Conservation (phyloP, 2,888 invertebrate genomes). For the Cheilosia urbana region DNA sequence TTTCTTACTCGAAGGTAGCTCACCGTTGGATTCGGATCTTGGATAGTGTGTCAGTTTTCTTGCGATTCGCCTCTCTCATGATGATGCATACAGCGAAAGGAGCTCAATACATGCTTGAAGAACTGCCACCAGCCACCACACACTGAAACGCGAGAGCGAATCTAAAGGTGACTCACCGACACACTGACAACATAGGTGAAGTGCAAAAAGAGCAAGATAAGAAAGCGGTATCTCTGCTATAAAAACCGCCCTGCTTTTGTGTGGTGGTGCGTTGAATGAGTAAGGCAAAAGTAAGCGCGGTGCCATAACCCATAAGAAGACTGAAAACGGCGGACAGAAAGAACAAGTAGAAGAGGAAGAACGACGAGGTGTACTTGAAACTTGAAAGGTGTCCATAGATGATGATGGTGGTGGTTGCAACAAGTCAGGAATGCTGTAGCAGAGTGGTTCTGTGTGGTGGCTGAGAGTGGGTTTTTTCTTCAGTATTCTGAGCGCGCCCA, state of each 20-base stretch:
- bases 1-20: slow-evolving; percentile 15
- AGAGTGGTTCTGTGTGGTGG: slow-evolving; percentile 60
- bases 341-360: slow-evolving; percentile 28
- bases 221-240: slow-evolving; percentile 28
- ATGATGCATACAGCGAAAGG: not conserved
- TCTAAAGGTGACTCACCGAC: slow-evolving; percentile 45
- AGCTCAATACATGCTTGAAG: slow-evolving; percentile 5
- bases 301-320: slow-evolving; percentile 52
- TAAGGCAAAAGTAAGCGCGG: slow-evolving; percentile 41
- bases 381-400: slow-evolving; percentile 49
- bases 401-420: slow-evolving; percentile 54
- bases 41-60: slow-evolving; percentile 17
- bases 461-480: slow-evolving; percentile 56
- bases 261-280: slow-evolving; percentile 5
- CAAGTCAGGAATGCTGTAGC: slow-evolving; percentile 44
- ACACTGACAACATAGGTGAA: not conserved
- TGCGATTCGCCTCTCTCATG: slow-evolving; percentile 42
- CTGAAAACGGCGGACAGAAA: slow-evolving; percentile 22
- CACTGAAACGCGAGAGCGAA: slow-evolving; percentile 8
- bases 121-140: not conserved
- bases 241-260: slow-evolving; percentile 7
- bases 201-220: slow-evolving; percentile 34
- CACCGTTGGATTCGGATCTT: slow-evolving; percentile 31
- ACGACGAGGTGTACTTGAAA: slow-evolving; percentile 52
- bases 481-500: slow-evolving; percentile 12